A percentile compares a stretch with the other conserved stretches of the same genome.
Conservation (phyloP, 2,888 invertebrate genomes). For the Dasypolia templi region DNA sequence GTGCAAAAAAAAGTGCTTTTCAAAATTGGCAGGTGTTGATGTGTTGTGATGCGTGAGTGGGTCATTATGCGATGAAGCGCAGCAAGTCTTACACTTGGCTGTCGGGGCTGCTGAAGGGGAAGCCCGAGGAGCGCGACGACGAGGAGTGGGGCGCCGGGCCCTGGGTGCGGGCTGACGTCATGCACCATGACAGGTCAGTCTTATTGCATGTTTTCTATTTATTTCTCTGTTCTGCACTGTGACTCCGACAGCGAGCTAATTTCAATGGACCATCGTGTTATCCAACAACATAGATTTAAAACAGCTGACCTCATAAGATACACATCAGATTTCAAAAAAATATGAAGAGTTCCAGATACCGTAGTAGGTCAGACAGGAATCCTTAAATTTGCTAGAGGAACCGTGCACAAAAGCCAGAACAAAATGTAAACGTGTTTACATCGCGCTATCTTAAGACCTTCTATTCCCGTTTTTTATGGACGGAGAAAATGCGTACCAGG, state of each 20-base stretch:
- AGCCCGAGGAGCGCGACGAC: constrained; percentile 72
- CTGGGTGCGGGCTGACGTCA: constrained; percentile 83
- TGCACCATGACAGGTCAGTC: constrained; percentile 83
- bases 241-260: neutral
- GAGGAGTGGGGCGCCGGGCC: constrained; percentile 86
- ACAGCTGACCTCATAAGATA: neutral
- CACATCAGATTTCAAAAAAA: neutral
- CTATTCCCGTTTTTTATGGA: constrained; percentile 18
- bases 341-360: neutral
- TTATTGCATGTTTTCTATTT: neutral
- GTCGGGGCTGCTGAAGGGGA: constrained; percentile 84
- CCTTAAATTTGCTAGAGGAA: neutral
- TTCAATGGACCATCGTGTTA: neutral
- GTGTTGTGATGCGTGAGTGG: constrained; percentile 60
- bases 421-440: neutral
- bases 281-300: neutral
- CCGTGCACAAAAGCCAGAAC: neutral
- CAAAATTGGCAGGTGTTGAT: constrained; percentile 41
- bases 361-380: neutral
- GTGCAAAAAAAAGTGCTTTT: constrained; percentile 8
- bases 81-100: constrained; percentile 89
- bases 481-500: constrained; percentile 57
- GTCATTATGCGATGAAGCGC: constrained; percentile 79
- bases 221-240: neutral
- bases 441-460: constrained; percentile 15